Conservation (phyloP, 2,888 invertebrate species). For the Chymomyza amoena region DNA sequence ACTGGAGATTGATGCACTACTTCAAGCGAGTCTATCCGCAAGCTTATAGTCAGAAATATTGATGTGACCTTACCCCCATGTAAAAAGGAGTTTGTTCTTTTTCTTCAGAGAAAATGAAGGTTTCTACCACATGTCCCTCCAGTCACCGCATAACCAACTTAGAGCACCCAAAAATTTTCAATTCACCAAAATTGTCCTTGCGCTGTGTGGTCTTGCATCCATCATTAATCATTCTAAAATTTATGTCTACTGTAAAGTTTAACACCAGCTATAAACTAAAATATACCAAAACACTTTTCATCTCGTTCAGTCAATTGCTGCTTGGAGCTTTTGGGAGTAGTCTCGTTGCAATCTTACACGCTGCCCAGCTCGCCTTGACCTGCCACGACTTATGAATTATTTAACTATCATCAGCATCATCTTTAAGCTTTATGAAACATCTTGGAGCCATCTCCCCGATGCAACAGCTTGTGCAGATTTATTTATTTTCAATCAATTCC, state of each 20-base stretch:
- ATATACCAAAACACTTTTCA: background rate
- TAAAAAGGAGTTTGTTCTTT: too few species aligned
- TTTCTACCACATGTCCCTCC: too few species aligned
- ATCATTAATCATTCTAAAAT: background rate
- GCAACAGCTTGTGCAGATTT: conserved; percentile 36
- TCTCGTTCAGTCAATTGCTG: background rate
- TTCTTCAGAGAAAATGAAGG: too few species aligned
- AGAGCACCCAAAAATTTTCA: background rate
- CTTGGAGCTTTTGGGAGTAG: background rate
- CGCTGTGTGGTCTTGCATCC: background rate
- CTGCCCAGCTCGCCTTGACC: background rate
- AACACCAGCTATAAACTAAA: background rate
- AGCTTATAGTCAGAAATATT: too few species aligned
- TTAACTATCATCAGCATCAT: background rate
- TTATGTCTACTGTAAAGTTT: background rate
- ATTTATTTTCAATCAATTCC: conserved; percentile 69
- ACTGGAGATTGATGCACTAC: too few species aligned
- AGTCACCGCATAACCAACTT: too few species aligned
- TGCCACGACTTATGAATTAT: background rate
- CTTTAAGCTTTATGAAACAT: background rate
- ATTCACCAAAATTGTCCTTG: too few species aligned
- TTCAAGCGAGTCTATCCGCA: too few species aligned
- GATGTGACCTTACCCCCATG: too few species aligned
- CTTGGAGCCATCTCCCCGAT: background rate
- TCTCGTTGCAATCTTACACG: background rate